Evolutionary conservation across 2,888 invertebrate species (phyloP).

Genomic region (Eledona agricola): DNA sequence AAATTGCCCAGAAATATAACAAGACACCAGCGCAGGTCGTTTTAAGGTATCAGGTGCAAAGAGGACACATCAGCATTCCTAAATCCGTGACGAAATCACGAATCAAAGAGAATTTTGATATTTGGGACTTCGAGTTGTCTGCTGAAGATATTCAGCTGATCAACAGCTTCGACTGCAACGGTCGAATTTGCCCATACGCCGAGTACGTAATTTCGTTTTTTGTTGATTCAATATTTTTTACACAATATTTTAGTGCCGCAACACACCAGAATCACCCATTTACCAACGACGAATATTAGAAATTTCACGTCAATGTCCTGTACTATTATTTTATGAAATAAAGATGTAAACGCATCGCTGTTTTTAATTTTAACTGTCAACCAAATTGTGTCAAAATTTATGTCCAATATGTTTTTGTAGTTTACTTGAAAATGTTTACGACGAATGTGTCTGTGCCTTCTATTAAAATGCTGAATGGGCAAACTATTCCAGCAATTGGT

Average conservation of each 20-base stretch:
- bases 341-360: too few species aligned
- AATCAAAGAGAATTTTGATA: conserved; percentile 74
- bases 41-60: conserved; percentile 72
- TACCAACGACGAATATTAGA: conserved; percentile 18
- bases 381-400: too few species aligned
- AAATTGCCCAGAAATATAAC: conserved; percentile 69
- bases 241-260: conserved; percentile 15
- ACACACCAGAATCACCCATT: conserved; percentile 42
- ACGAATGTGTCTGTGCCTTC: too few species aligned
- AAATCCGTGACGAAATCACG: conserved; percentile 80
- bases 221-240: conserved; percentile 10
- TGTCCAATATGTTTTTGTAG: too few species aligned
- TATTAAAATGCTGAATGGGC: conserved; percentile 67
- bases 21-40: conserved; percentile 77
- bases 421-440: too few species aligned
- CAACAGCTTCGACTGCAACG: conserved; percentile 76
- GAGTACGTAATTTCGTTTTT: too few species aligned
- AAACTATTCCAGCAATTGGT: conserved; percentile 69
- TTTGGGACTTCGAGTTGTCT: conserved; percentile 77
- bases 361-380: too few species aligned
- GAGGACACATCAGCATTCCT: conserved; percentile 79
- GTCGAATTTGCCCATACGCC: conserved; percentile 71
- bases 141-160: conserved; percentile 73
- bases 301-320: too few species aligned
- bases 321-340: too few species aligned